phyloP scores from a whole-genome alignment of 2,888 invertebrate species.

The Esperia sulphurella region DNA sequence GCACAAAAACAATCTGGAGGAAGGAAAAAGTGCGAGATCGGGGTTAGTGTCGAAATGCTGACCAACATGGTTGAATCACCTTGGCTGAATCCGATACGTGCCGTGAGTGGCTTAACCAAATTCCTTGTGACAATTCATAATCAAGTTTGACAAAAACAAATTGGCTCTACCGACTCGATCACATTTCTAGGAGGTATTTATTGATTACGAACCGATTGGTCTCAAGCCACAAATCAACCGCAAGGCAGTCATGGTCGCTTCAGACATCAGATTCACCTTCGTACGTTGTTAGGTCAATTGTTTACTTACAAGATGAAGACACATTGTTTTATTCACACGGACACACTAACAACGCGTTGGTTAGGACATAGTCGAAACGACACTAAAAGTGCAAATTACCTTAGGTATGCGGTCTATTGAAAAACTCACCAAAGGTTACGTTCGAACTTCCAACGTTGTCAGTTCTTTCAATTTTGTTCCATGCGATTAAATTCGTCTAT shows the following conservation, averaged over 20 bases:
- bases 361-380: conserved; percentile 23
- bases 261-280: conserved; percentile 33
- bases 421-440: conserved; percentile 5
- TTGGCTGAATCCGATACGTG: not conserved
- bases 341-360: conserved; percentile 15
- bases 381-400: conserved; percentile 37
- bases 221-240: not conserved
- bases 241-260: not conserved
- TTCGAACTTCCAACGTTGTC: too few relatives aligned
- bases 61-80: conserved; percentile 2
- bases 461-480: too few relatives aligned
- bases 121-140: not conserved
- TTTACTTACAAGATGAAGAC: conserved; percentile 30
- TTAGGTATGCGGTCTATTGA: conserved; percentile 9
- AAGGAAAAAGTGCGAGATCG: conserved; percentile 30
- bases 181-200: not conserved
- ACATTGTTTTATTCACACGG: conserved; percentile 45
- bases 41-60: conserved; percentile 15
- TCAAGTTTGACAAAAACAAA: conserved; percentile 7
- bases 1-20: conserved; percentile 51
- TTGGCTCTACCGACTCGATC: not conserved
- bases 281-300: conserved; percentile 32
- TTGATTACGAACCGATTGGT: not conserved
- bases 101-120: not conserved
- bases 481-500: too few relatives aligned